Conservation (phyloP, 2,113 vertebrate species). For the Xenopus tropicalis region UCB_Xtro_10.0 CM004445.2:40731501-40732000, state of each 20-base stretch:
- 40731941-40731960: background rate
- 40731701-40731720: constrained; percentile 1
- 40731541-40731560: no score
- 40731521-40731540: no score
- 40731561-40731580: no score
- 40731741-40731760: background rate
- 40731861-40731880: constrained; percentile 30
- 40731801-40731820: background rate
- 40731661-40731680: background rate
- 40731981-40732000: background rate
- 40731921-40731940: no score
- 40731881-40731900: constrained; percentile 20
- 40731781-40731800: background rate
- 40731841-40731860: background rate
- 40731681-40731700: background rate
- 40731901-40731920: background rate
- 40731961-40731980: background rate
- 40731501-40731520: no score
- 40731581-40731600: no score
- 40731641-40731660: no score
- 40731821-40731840: background rate
- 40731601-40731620: no score
- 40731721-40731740: constrained; percentile 25
- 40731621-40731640: no score
- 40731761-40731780: constrained; percentile 1